Conservation (phyloP, 2,888 invertebrate genomes). For the Keiferia lycopersicella region DNA sequence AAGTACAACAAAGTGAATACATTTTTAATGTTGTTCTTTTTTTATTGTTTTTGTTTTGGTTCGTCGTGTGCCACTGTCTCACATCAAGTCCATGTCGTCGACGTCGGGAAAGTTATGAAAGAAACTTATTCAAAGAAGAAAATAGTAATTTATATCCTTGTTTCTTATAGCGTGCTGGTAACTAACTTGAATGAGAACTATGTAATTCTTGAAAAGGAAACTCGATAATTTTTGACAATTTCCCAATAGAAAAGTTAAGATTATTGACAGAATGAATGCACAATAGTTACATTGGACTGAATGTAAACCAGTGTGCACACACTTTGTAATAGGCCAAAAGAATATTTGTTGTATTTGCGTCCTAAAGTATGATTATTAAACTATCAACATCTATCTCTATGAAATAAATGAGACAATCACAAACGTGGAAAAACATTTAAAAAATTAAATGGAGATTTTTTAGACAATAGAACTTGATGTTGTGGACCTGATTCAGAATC, state of each 20-base stretch:
- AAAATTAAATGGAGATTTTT: not conserved
- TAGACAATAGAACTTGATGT: conserved; percentile 37
- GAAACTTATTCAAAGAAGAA: too few species aligned
- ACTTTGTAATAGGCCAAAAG: conserved; percentile 57
- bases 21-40: conserved; percentile 44
- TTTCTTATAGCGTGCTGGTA: too few species aligned
- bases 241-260: too few species aligned
- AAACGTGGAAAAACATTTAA: not conserved
- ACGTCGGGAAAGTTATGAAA: conserved; percentile 26
- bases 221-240: too few species aligned
- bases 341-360: conserved; percentile 80
- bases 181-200: not conserved
- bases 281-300: conserved; percentile 55
- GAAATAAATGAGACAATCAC: not conserved
- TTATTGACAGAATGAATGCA: not conserved
- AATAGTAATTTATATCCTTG: too few species aligned
- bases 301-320: conserved; percentile 77
- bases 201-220: too few species aligned
- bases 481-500: conserved; percentile 34
- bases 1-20: conserved; percentile 81
- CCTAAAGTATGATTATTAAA: conserved; percentile 41
- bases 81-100: conserved; percentile 74
- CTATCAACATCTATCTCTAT: not conserved
- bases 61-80: conserved; percentile 74
- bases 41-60: conserved; percentile 43